These are phyloP conservation scores for Champsocephalus gunnari DNA, from an alignment of 2,797 vertebrate species.

Conservation along the genomic window DNA sequence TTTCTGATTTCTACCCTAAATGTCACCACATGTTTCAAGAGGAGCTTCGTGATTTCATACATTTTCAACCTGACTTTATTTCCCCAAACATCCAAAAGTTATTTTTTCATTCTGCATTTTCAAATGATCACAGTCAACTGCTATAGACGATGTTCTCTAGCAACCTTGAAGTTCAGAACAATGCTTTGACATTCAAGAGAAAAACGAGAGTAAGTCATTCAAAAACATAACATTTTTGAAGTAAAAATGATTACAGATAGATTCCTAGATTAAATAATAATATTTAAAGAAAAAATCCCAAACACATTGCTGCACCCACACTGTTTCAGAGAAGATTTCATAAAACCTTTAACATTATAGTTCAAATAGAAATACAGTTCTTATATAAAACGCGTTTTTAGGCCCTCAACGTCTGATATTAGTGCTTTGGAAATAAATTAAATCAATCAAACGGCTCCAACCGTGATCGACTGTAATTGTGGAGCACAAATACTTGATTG, in stretches of 20 bases:
- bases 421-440: background rate
- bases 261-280: background rate
- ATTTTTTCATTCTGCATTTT: background rate
- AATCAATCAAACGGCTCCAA: slow-evolving; percentile 5
- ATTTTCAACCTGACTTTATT: background rate
- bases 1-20: background rate
- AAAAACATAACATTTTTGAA: slow-evolving; percentile 14
- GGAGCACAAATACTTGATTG: background rate
- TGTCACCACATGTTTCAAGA: background rate
- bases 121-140: background rate
- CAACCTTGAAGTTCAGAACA: background rate
- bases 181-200: background rate
- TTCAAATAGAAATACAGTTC: no score
- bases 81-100: background rate
- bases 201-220: slow-evolving; percentile 8
- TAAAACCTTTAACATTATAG: no score
- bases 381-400: no score
- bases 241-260: slow-evolving; percentile 5
- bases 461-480: slow-evolving; percentile 13
- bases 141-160: background rate
- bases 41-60: background rate
- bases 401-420: background rate
- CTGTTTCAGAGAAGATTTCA: background rate
- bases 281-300: background rate
- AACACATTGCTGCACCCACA: background rate